Conservation (phyloP, 2,888 invertebrate genomes). For the Trichogramma dendrolimi region DNA sequence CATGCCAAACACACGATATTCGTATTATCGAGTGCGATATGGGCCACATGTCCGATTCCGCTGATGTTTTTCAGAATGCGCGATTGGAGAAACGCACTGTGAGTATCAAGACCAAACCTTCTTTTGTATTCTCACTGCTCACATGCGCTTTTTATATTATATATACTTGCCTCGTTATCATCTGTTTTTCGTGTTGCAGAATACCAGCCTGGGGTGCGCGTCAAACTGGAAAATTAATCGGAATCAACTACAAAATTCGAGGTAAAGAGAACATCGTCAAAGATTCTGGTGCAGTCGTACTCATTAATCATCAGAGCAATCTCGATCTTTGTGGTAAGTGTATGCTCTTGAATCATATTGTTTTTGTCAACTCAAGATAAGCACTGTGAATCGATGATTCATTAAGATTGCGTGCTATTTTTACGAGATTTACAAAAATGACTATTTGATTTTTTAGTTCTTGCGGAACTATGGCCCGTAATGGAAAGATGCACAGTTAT, state of each 20-base stretch:
- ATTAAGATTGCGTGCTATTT: no score
- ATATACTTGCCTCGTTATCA: slow-evolving; percentile 18
- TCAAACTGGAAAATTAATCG: slow-evolving; percentile 59
- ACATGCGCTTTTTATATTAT: slow-evolving; percentile 15
- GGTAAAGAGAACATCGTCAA: slow-evolving; percentile 73
- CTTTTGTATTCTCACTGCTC: slow-evolving; percentile 20
- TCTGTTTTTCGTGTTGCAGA: slow-evolving; percentile 48
- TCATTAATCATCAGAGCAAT: slow-evolving; percentile 86
- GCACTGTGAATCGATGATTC: no score
- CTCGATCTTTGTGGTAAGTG: slow-evolving; percentile 76
- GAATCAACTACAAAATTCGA: slow-evolving; percentile 68
- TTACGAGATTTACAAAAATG: neutral
- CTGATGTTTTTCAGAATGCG: slow-evolving; percentile 71
- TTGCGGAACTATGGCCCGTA: slow-evolving; percentile 78
- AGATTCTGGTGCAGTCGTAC: slow-evolving; percentile 71
- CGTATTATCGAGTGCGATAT: slow-evolving; percentile 59
- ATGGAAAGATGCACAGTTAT: slow-evolving; percentile 77
- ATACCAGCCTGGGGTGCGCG: slow-evolving; percentile 66
- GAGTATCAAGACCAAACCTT: slow-evolving; percentile 51
- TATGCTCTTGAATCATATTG: neutral
- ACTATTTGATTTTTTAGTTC: slow-evolving; percentile 51
- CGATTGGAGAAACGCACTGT: slow-evolving; percentile 76
- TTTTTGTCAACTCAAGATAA: neutral
- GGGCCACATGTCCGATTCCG: slow-evolving; percentile 67
- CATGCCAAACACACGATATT: slow-evolving; percentile 68